phyloP scores from a whole-genome alignment of 1,140 invertebrate genomes.

The Saccostrea cuccullata region DNA sequence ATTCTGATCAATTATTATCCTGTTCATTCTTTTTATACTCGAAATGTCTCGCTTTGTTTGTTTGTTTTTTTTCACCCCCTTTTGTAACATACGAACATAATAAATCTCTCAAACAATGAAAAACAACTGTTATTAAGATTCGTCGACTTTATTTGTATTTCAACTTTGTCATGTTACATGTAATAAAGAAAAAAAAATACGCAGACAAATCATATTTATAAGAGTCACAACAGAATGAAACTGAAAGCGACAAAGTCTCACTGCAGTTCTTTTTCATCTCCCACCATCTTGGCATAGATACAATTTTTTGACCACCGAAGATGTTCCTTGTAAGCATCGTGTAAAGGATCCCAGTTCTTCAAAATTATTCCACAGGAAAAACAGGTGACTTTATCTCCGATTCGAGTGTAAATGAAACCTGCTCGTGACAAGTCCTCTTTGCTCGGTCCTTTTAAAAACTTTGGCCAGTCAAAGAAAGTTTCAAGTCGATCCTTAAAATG shows the following conservation, averaged over 20 bases:
- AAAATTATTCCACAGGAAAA: conserved; percentile 47
- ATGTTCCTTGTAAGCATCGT: conserved; percentile 39
- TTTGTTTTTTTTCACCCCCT: no score
- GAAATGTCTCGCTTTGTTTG: not conserved
- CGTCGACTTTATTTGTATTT: not conserved
- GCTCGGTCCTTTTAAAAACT: conserved; percentile 12
- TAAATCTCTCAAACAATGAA: not conserved
- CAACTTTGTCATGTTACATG: not conserved
- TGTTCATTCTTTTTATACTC: not conserved
- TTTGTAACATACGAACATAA: not conserved
- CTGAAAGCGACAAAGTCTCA: not conserved
- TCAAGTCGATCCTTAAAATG: not conserved
- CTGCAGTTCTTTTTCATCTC: not conserved
- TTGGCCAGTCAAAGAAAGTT: conserved; percentile 40
- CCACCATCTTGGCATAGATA: conserved; percentile 41
- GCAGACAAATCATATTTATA: not conserved
- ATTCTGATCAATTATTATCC: not conserved
- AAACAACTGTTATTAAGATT: not conserved
- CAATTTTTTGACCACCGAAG: conserved; percentile 25
- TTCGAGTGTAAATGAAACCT: conserved; percentile 43
- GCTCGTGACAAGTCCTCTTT: conserved; percentile 29
- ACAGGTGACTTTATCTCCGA: conserved; percentile 42
- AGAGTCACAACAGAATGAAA: not conserved
- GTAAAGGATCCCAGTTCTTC: conserved; percentile 42
- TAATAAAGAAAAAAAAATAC: not conserved